Evolutionary conservation across 2,113 vertebrate species (phyloP).

Genomic region (Strix uralensis): DNA sequence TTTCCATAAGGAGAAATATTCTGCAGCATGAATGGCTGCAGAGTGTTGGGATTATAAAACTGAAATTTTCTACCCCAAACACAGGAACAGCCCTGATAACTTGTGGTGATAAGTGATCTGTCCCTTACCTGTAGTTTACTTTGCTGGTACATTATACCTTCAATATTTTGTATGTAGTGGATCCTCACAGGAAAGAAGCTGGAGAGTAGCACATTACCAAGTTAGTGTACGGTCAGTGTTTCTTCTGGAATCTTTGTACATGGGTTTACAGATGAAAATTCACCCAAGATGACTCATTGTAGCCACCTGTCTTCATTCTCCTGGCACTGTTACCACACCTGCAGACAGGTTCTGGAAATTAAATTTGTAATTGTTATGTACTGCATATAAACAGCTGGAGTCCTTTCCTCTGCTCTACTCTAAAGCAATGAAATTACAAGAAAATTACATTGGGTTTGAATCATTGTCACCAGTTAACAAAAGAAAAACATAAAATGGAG

Average conservation of each 20-base stretch:
- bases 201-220: neutral
- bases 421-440: slow-evolving; percentile 63
- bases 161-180: neutral
- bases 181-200: neutral
- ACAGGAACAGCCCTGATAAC: neutral
- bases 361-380: slow-evolving; percentile 71
- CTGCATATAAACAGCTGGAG: slow-evolving; percentile 68
- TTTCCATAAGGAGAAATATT: neutral
- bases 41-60: neutral
- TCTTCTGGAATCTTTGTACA: neutral
- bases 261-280: neutral
- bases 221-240: neutral
- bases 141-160: neutral
- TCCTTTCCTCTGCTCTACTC: slow-evolving; percentile 54
- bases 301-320: slow-evolving; percentile 21
- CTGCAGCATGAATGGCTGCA: neutral
- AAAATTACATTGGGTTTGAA: slow-evolving; percentile 60
- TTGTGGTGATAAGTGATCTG: neutral
- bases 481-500: neutral
- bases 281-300: neutral
- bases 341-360: slow-evolving; percentile 65
- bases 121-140: neutral
- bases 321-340: slow-evolving; percentile 53
- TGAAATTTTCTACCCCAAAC: neutral
- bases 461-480: slow-evolving; percentile 43